Conservation (phyloP, 2,113 vertebrate species). For the Orthochromis indermauri region DNA sequence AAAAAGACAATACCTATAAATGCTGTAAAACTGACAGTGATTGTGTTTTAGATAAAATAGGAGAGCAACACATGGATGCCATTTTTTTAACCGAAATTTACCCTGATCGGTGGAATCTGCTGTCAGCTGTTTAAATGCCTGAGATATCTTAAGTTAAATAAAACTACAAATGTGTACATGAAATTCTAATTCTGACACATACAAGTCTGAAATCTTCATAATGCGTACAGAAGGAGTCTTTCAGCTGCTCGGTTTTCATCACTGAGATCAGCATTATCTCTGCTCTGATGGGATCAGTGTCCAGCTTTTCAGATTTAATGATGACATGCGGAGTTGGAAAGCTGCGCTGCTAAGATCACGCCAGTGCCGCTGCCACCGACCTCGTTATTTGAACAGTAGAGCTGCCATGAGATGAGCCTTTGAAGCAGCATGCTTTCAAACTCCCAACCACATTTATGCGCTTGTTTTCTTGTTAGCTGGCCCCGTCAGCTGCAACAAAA, state of each 20-base stretch:
- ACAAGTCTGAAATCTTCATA: background rate
- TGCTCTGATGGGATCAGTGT: constrained; percentile 33
- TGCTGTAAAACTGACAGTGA: too few relatives aligned
- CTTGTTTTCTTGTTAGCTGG: background rate
- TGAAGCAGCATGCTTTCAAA: background rate
- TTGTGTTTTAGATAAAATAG: fast-evolving
- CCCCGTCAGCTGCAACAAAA: background rate
- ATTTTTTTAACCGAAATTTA: background rate
- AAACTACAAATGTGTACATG: background rate
- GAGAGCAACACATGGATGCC: background rate
- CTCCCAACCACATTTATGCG: background rate
- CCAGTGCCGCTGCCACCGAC: background rate
- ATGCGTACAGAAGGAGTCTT: background rate
- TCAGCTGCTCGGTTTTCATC: background rate
- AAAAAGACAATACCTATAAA: background rate
- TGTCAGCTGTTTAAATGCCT: background rate
- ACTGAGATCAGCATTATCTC: constrained; percentile 13
- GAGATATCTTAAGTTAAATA: background rate
- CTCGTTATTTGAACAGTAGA: background rate
- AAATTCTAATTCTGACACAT: background rate
- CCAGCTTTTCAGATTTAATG: constrained; percentile 15
- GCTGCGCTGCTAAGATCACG: background rate
- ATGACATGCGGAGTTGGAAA: background rate
- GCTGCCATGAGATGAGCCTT: constrained; percentile 1
- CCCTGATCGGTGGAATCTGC: background rate